Evolutionary conservation across 2,113 vertebrate species (phyloP).

Genomic region (Lophochroa leadbeateri): DNA sequence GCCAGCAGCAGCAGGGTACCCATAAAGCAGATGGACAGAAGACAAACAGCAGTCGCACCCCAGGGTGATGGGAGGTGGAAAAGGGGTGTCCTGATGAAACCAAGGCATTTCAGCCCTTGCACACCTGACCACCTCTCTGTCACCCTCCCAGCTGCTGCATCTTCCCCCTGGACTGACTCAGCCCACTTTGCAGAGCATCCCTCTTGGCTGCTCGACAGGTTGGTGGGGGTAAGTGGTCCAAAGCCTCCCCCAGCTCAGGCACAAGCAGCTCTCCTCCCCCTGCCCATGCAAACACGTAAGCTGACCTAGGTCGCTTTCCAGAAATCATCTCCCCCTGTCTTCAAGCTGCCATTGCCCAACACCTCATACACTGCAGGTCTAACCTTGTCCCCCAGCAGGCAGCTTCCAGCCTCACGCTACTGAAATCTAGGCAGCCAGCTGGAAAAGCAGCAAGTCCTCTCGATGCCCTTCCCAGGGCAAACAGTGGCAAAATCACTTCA

Average conservation of each 20-base stretch:
- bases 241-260: not conserved
- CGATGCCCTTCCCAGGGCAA: not conserved
- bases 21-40: not conserved
- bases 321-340: not conserved
- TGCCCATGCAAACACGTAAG: not conserved
- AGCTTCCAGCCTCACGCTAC: not conserved
- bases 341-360: not conserved
- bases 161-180: not conserved
- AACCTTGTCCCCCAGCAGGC: not conserved
- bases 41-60: fast-evolving
- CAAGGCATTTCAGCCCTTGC: not conserved
- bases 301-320: not conserved
- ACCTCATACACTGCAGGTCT: not conserved
- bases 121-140: not conserved
- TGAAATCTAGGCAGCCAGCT: not conserved
- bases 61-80: not conserved
- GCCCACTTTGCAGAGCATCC: not conserved
- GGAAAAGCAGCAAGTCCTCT: fast-evolving
- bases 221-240: not conserved
- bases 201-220: not conserved
- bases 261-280: not conserved
- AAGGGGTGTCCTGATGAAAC: not conserved
- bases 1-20: not conserved
- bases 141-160: not conserved
- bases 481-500: not conserved